These are phyloP conservation scores for Protobothrops mucrosquamatus DNA, from an alignment of 2,113 vertebrate species.

Conservation along the genomic window DNA sequence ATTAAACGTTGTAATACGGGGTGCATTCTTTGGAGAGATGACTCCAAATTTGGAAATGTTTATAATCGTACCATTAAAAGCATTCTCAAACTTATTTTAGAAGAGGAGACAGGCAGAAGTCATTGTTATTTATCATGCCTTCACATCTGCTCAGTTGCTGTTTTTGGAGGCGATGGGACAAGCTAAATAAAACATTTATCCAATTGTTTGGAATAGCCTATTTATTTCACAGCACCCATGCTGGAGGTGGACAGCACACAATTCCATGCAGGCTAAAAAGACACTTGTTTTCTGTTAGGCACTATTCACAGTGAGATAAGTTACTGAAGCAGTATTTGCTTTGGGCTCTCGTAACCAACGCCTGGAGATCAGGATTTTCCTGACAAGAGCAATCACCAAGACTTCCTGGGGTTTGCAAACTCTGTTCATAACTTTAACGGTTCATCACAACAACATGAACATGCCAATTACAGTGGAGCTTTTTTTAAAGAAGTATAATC, in stretches of 20 bases:
- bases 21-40: neutral
- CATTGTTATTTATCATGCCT: constrained; percentile 39
- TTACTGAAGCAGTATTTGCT: neutral
- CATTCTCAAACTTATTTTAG: constrained; percentile 15
- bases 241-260: constrained; percentile 49
- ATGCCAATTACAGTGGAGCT: neutral
- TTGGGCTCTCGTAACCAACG: neutral
- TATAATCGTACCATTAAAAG: neutral
- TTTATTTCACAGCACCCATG: constrained; percentile 49
- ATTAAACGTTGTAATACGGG: constrained; percentile 18
- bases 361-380: neutral
- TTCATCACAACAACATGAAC: neutral
- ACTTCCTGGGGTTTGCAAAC: neutral
- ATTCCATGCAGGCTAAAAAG: neutral
- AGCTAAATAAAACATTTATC: constrained; percentile 68
- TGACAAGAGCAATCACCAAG: neutral
- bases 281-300: neutral
- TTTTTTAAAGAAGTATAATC: neutral
- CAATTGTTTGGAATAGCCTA: constrained; percentile 58
- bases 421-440: neutral
- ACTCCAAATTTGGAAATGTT: neutral
- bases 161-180: constrained; percentile 56
- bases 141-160: constrained; percentile 62
- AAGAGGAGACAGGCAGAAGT: constrained; percentile 26
- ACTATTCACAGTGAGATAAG: neutral